Percentiles rank a stretch among this genome's conserved stretches.
phyloP scores from a whole-genome alignment of 1,140 invertebrate species.

The Lutraria rhynchaena region DNA sequence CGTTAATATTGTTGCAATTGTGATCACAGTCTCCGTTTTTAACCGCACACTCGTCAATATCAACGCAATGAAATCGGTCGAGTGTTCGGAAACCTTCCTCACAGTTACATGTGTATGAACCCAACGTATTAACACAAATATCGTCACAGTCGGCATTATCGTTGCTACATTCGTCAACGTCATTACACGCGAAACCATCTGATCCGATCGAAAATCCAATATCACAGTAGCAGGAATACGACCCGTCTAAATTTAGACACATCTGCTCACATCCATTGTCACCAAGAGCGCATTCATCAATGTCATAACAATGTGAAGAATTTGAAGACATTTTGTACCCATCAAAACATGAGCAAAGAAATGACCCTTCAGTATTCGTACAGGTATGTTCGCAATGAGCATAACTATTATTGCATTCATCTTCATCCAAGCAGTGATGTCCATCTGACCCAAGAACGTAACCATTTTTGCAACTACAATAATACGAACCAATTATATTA shows the following conservation, averaged over 20 bases:
- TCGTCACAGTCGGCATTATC: too few species aligned
- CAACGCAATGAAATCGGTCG: too few species aligned
- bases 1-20: too few species aligned
- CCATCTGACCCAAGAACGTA: background rate
- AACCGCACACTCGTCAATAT: too few species aligned
- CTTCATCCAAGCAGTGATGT: background rate
- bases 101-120: too few species aligned
- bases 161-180: too few species aligned
- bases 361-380: slow-evolving; percentile 5
- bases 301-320: background rate
- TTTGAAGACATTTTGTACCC: background rate
- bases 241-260: background rate
- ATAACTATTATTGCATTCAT: background rate
- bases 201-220: background rate
- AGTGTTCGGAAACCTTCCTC: too few species aligned
- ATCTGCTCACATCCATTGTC: background rate
- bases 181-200: background rate
- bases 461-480: background rate
- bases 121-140: too few species aligned
- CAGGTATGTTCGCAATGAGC: background rate
- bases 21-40: too few species aligned
- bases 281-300: background rate
- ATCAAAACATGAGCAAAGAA: background rate
- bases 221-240: background rate
- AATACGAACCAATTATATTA: too few species aligned